Percentiles rank a stretch among this genome's conserved stretches.
Conservation (phyloP, 2,797 vertebrate genomes). For the Periophthalmus magnuspinnatus region DNA sequence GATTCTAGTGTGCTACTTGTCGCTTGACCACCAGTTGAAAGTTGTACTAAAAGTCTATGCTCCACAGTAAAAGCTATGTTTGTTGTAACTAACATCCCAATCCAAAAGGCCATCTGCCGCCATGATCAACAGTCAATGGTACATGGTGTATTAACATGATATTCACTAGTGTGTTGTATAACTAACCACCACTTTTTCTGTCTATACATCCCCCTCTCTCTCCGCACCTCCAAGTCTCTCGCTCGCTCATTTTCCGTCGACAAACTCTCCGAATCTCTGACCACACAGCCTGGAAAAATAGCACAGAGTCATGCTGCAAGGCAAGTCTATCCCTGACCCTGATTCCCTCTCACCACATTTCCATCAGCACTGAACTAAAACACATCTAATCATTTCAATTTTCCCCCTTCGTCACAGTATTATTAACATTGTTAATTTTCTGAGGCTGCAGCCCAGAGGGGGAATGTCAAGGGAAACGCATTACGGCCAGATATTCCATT, state of each 20-base stretch:
- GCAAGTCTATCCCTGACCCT: conserved; percentile 83
- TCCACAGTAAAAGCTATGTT: not conserved
- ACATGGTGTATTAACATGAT: conserved; percentile 39
- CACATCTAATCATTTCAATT: conserved; percentile 83
- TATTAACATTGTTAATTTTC: conserved; percentile 82
- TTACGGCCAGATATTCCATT: conserved; percentile 79
- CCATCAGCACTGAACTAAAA: conserved; percentile 82
- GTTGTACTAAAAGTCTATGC: not conserved
- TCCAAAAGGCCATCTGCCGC: conserved; percentile 29
- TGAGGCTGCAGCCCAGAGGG: conserved; percentile 73
- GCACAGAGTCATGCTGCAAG: conserved; percentile 80
- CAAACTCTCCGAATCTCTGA: conserved; percentile 79
- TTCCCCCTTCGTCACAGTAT: conserved; percentile 78
- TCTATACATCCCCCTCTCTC: conserved; percentile 58
- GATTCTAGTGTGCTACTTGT: not conserved
- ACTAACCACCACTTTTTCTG: conserved; percentile 42
- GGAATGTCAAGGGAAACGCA: conserved; percentile 79
- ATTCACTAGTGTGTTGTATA: conserved; percentile 41
- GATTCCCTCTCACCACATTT: conserved; percentile 84
- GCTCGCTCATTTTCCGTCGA: conserved; percentile 81
- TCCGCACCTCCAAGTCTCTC: conserved; percentile 60
- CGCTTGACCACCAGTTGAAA: not conserved
- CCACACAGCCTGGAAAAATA: conserved; percentile 82
- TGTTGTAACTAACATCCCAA: conserved; percentile 39
- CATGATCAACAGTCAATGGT: conserved; percentile 34